phyloP scores from a whole-genome alignment of 2,113 vertebrate genomes.

The Pelmatolapia mariae region DNA sequence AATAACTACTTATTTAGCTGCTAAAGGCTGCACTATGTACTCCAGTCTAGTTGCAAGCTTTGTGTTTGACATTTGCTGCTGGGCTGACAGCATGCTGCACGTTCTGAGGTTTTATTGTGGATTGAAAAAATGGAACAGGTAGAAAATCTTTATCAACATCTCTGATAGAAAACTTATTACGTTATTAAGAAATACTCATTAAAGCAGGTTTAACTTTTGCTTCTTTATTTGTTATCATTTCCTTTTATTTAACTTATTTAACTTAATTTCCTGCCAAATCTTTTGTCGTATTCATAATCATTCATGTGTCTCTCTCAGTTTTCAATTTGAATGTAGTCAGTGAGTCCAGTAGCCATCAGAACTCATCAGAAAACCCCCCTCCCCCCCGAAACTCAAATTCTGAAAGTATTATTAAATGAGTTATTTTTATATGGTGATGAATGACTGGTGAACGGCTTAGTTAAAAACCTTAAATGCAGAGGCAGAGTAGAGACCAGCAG shows the following conservation, averaged over 20 bases:
- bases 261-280: neutral
- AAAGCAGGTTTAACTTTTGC: neutral
- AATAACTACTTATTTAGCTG: neutral
- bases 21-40: neutral
- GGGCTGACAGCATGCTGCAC: neutral
- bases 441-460: rapidly evolving
- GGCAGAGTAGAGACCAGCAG: neutral
- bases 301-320: neutral
- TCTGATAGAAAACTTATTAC: neutral
- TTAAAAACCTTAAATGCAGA: neutral
- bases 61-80: neutral
- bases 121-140: neutral
- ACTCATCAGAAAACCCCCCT: neutral
- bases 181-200: neutral
- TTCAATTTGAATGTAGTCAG: neutral
- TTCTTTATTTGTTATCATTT: neutral
- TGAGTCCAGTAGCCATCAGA: neutral
- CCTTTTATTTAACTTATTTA: neutral
- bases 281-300: neutral
- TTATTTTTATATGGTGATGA: neutral
- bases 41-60: neutral
- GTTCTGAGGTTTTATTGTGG: neutral
- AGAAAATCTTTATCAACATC: neutral
- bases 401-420: rapidly evolving
- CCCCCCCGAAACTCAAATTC: rapidly evolving